Conservation (phyloP, 2,797 vertebrate species). For the Carduelis carduelis region DNA sequence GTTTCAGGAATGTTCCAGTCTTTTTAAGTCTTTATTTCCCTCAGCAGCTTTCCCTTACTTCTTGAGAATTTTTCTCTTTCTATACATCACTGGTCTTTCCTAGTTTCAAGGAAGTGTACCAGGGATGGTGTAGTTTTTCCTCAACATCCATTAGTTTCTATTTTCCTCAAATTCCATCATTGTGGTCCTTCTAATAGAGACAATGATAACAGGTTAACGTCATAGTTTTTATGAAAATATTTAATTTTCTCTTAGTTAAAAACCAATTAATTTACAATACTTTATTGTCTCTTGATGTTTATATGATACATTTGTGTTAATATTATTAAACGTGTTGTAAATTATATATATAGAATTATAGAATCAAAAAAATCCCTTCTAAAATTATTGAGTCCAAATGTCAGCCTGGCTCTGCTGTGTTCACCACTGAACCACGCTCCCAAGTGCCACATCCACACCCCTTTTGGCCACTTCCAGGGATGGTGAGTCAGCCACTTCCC, state of each 20-base stretch:
- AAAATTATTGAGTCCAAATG: neutral
- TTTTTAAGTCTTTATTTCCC: neutral
- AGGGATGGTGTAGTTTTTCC: neutral
- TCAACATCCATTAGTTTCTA: neutral
- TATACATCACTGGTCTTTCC: neutral
- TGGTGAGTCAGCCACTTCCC: neutral
- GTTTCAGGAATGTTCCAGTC: neutral
- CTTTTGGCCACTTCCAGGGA: neutral
- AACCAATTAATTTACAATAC: neutral
- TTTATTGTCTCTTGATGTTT: neutral
- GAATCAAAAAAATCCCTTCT: neutral
- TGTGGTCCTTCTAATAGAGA: neutral
- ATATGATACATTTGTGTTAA: neutral
- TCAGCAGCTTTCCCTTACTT: accelerated
- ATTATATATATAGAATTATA: neutral
- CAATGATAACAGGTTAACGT: neutral
- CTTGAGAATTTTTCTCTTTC: neutral
- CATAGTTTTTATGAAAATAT: neutral
- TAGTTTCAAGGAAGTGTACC: neutral
- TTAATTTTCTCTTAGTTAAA: neutral
- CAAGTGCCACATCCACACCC: no score
- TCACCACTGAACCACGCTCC: neutral
- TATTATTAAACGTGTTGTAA: neutral
- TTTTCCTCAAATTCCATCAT: neutral
- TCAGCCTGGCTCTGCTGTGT: neutral